Evolutionary conservation across 1,140 invertebrate species (phyloP), one percentile per base, ranked within the genome.

Genomic region (Tribolium castaneum): DNA sequence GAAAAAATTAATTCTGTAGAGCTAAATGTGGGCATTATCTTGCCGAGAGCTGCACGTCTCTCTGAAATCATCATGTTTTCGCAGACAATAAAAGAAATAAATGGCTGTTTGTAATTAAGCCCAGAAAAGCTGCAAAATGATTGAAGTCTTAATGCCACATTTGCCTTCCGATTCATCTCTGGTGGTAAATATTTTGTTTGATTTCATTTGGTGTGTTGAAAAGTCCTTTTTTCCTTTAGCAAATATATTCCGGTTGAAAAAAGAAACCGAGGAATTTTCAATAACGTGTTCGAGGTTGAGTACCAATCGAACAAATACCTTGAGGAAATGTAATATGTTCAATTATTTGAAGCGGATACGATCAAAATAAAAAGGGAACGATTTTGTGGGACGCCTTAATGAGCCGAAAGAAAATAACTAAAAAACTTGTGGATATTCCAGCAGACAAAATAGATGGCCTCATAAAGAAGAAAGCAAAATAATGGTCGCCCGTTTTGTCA

Each of bases 71-170:
- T 66, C 59, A 66, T 73, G 39, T 51, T 73, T 54, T 54, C 16
- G 71, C 19, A 14, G 22, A 50, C 49, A 73, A 73, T 73, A 73
- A 73, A 52, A 73, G 71, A 73, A 73, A 73, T 52, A 73, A 73
- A 73, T 73, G 71, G 7, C 10, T 9, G 71, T 39, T 54, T 25
- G 51, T 73, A 73, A 73, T 73, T 73, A 73, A 51, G 34, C 25
- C 16, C 2, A 2, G 16, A 19, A 19, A 19, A 19, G 16, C 16
- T 19, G 6, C 25, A 30, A 30, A 30, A 30, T 30, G 25, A 30
- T 30, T 30, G 25, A 30, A 30, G 25, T 66, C 16, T 13, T n/a
- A 19, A 7, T 14, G 51, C 49, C 9, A 50, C 51, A 52, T 52
- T 52, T 19, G 5, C 51, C 51, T 14, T 52, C 4, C 12, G 16